Conservation (phyloP, 2,113 vertebrate genomes). For the Sorex araneus region DNA sequence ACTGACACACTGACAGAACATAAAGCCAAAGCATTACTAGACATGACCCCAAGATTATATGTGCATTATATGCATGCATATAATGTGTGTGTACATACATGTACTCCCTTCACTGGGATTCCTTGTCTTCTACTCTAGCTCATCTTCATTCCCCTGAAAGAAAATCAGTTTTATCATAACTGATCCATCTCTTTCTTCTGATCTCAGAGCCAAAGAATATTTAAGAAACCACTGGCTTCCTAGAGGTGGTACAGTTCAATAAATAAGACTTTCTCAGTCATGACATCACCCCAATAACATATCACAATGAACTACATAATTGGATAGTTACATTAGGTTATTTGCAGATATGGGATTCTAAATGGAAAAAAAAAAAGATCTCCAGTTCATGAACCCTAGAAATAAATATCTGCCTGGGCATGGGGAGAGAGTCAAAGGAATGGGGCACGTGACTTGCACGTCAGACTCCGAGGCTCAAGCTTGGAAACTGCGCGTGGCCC, state of each 20-base stretch:
- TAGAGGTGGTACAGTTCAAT: neutral
- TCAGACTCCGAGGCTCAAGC: neutral
- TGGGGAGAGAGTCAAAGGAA: neutral
- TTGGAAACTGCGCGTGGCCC: too few relatives aligned
- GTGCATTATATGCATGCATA: too few relatives aligned
- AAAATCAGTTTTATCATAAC: neutral
- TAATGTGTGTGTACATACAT: too few relatives aligned
- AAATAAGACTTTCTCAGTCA: neutral
- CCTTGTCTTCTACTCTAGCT: neutral
- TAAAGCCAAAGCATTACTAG: too few relatives aligned
- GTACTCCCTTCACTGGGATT: too few relatives aligned
- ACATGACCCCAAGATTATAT: too few relatives aligned
- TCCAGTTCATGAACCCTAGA: neutral
- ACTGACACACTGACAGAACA: too few relatives aligned
- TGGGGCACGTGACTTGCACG: neutral
- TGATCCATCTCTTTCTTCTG: neutral
- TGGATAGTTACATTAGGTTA: constrained; percentile 5
- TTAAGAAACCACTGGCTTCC: neutral
- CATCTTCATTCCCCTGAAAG: neutral
- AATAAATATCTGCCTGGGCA: neutral
- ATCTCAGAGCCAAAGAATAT: constrained; percentile 27
- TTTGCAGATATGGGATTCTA: neutral
- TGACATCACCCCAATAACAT: neutral
- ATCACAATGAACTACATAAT: neutral
- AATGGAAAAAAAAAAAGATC: neutral